Base-by-base conservation (phyloP, 2,888 invertebrate genomes). In the Hermaeophaga mercurialis region DNA sequence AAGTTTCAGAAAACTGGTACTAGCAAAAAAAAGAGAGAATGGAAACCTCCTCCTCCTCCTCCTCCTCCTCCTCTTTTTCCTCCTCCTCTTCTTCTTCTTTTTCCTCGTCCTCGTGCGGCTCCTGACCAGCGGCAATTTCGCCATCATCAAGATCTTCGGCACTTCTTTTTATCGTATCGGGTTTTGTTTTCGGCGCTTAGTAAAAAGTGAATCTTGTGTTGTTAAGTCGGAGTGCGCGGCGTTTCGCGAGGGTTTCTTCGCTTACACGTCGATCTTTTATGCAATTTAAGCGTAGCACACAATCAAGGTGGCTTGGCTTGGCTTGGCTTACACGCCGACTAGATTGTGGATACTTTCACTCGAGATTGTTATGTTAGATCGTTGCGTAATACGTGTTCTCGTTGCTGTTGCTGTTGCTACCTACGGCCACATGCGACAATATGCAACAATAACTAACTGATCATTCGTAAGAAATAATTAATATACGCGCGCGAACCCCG, bases 261-360 rank as follows among this genome's bases (percentile, higher is more conserved):
- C 2, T 33, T 7, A 33, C 5, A 33, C 33, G 33, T 33, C 33
- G 33, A 3, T 33, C 12, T 33, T 33, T 39, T 39, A 22, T 39
- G 41, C 41, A 41, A 41, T 41, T 41, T 22, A 33, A 33, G 12
- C 33, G 33, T 33, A 33, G 33, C 33, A 33, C 33, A 33, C 33
- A 33, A 33, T 33, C 33, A 33, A 33, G 33, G 33, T 33, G 31
- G 31, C 31, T 31, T 7, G 31, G 8, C 15, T n/a, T n/a, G 33
- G 11, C 33, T 11, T 4, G 33, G 9, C 11, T 19, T 19, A 19
- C 12, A 15, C 38, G n/a, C 9, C 11, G n/a, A 19, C 11, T 8
- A 19, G 18, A 41, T 19, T 19, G 18, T 41, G 41, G 41, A 41
- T 66, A 70, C 73, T 73, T 73, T 73, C 73, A 73, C 73, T 72